Conservation (phyloP, 35 echinoderm and acorn worm species). For the Holothuria glaberrima region DNA sequence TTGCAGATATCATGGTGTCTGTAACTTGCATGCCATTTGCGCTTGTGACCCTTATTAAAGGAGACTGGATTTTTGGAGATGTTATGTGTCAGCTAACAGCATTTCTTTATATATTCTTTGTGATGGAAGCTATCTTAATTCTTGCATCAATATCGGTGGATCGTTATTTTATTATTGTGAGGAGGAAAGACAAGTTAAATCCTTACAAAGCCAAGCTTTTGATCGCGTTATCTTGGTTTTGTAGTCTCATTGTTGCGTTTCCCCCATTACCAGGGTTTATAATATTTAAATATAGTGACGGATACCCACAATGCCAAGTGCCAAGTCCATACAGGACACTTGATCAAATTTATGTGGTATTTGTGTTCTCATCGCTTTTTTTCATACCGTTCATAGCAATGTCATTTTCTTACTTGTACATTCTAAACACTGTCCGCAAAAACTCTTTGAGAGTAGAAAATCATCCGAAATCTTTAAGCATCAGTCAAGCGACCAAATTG, state of each 20-base stretch:
- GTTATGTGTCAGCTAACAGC: slow-evolving; percentile 82
- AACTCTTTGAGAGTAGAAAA: slow-evolving; percentile 92
- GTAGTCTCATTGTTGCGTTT: slow-evolving; percentile 80
- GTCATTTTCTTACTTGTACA: slow-evolving; percentile 91
- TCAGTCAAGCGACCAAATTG: slow-evolving; percentile 95
- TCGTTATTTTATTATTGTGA: slow-evolving; percentile 95
- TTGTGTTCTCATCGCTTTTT: slow-evolving; percentile 74
- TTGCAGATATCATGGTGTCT: slow-evolving; percentile 96
- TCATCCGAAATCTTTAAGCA: slow-evolving; percentile 92
- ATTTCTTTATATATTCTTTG: slow-evolving; percentile 82
- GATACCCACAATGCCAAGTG: slow-evolving; percentile 76
- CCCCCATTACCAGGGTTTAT: slow-evolving; percentile 82
- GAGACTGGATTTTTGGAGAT: slow-evolving; percentile 63
- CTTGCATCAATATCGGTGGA: slow-evolving; percentile 96
- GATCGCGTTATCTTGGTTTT: slow-evolving; percentile 84
- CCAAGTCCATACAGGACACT: neutral
- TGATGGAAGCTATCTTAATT: slow-evolving; percentile 85
- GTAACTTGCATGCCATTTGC: slow-evolving; percentile 87
- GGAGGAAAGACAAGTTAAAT: slow-evolving; percentile 94
- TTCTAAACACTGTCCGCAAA: slow-evolving; percentile 90
- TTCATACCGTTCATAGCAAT: slow-evolving; percentile 84
- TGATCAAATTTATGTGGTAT: slow-evolving; percentile 70
- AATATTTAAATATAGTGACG: slow-evolving; percentile 45
- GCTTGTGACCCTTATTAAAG: slow-evolving; percentile 65
- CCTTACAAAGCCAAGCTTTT: slow-evolving; percentile 86